These are phyloP conservation scores for Scortum barcoo DNA, from an alignment of 2,113 vertebrate genomes.

Conservation along the genomic window DNA sequence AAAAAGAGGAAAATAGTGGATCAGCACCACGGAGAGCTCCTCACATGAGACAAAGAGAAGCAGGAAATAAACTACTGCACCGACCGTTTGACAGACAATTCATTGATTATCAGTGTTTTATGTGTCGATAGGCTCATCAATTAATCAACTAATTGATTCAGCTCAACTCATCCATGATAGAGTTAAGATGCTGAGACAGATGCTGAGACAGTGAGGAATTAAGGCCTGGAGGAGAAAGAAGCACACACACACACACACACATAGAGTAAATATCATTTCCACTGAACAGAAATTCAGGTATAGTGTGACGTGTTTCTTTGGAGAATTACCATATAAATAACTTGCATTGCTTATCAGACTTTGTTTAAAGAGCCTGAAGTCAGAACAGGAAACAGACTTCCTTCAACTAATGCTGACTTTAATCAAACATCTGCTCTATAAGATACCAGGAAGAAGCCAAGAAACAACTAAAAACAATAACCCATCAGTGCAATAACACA, in stretches of 20 bases:
- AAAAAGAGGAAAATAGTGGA: neutral
- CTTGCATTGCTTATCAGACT: neutral
- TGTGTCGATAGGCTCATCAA: neutral
- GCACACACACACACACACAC: too few relatives aligned
- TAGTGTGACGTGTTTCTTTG: neutral
- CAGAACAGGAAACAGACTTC: neutral
- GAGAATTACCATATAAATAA: constrained; percentile 21
- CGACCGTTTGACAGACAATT: neutral
- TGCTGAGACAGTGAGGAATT: neutral
- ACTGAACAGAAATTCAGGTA: too few relatives aligned
- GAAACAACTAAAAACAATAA: neutral
- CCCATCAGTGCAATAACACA: neutral
- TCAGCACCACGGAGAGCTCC: neutral
- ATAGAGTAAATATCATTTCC: too few relatives aligned
- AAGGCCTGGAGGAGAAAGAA: neutral
- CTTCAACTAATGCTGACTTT: neutral
- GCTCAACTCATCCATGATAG: neutral
- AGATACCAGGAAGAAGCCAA: neutral
- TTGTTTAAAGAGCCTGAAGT: neutral
- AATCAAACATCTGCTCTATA: neutral
- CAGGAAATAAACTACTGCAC: neutral
- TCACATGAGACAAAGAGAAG: neutral
- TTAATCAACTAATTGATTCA: neutral
- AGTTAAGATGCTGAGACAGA: neutral
- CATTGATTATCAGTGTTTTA: neutral